Conservation (phyloP, 2,113 vertebrate genomes). For the Spermophilus dauricus region DNA sequence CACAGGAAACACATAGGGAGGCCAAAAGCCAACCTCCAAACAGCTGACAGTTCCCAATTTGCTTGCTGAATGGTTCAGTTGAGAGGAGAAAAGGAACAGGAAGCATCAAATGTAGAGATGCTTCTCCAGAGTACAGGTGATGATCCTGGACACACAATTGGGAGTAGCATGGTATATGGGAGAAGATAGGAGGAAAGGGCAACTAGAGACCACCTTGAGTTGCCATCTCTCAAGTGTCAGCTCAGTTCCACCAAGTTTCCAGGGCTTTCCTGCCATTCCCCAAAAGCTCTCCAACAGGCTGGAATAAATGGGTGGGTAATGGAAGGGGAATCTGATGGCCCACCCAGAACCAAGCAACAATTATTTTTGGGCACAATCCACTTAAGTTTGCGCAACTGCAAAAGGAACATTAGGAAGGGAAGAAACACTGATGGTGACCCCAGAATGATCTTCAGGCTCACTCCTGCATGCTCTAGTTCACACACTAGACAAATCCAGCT, state of each 20-base stretch:
- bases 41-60: no score
- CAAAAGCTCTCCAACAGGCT: background rate
- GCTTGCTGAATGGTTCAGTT: background rate
- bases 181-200: background rate
- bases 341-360: background rate
- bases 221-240: background rate
- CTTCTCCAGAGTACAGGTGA: background rate
- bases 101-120: background rate
- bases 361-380: rapidly evolving
- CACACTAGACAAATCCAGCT: background rate
- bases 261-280: background rate
- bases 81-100: background rate
- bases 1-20: background rate
- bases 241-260: rapidly evolving
- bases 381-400: background rate
- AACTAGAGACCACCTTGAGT: background rate
- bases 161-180: rapidly evolving
- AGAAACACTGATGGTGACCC: background rate
- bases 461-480: background rate
- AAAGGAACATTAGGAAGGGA: background rate
- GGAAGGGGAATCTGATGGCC: no score
- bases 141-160: rapidly evolving
- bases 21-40: background rate
- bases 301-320: rapidly evolving
- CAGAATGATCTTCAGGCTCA: background rate